A percentile compares a stretch with the other conserved stretches of the same genome.
Conservation (phyloP, 2,888 invertebrate species). For the Protodeltote pygarga region DNA sequence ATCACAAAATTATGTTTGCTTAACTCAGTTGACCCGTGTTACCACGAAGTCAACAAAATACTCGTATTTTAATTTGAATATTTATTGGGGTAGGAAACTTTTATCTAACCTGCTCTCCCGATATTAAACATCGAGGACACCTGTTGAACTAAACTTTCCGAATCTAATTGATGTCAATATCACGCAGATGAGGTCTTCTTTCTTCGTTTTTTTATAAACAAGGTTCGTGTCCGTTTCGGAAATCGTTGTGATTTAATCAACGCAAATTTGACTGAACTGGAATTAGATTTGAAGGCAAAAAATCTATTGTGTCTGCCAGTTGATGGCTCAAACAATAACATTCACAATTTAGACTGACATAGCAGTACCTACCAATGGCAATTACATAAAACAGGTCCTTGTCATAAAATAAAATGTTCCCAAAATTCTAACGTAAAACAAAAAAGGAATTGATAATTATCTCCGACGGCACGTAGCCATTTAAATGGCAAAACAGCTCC, state of each 20-base stretch:
- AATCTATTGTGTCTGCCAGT: no score
- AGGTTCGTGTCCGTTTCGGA: no score
- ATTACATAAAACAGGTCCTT: slow-evolving; percentile 3
- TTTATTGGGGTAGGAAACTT: slow-evolving; percentile 36
- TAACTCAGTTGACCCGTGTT: not conserved
- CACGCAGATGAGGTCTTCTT: not conserved
- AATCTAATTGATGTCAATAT: slow-evolving; percentile 16
- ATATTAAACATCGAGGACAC: slow-evolving; percentile 43
- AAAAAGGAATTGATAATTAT: slow-evolving; percentile 36
- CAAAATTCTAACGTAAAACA: slow-evolving; percentile 15
- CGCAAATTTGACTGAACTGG: no score
- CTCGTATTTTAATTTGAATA: slow-evolving; percentile 38
- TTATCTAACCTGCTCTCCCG: slow-evolving; percentile 11
- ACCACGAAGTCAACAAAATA: slow-evolving; percentile 13
- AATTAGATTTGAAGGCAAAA: no score
- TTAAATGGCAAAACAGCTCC: slow-evolving; percentile 43
- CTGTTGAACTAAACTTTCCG: slow-evolving; percentile 37
- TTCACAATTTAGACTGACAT: no score
- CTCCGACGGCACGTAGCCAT: slow-evolving; percentile 44
- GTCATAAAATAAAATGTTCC: slow-evolving; percentile 12
- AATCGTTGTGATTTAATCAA: no score
- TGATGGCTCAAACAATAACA: no score
- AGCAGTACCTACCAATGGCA: no score
- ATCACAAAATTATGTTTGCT: slow-evolving; percentile 21
- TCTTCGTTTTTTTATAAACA: not conserved